Percentiles rank a stretch among this genome's conserved stretches.
Conservation (phyloP, 2,888 invertebrate species). For the Tridacna crocea region DNA sequence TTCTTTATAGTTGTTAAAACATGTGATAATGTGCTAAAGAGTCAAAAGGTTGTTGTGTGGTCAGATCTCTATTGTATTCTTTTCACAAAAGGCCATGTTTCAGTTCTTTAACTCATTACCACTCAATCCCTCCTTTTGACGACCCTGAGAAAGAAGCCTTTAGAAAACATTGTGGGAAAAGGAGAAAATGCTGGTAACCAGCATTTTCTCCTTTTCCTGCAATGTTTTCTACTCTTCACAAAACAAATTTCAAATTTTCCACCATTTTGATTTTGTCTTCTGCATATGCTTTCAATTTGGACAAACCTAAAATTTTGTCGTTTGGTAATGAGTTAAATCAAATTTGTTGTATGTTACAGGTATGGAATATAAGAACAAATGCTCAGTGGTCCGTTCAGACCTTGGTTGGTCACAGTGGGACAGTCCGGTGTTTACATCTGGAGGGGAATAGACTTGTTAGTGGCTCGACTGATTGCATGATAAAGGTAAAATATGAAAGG, state of each 20-base stretch:
- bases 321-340: too few relatives aligned
- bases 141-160: too few relatives aligned
- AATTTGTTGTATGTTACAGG: conserved; percentile 71
- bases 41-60: too few relatives aligned
- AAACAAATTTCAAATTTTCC: too few relatives aligned
- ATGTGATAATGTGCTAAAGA: too few relatives aligned
- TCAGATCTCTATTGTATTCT: too few relatives aligned
- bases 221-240: conserved; percentile 5
- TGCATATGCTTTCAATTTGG: background rate
- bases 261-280: background rate
- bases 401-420: conserved; percentile 85
- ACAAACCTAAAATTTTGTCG: too few relatives aligned
- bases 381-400: conserved; percentile 86
- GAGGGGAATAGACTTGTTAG: conserved; percentile 84
- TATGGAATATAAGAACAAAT: conserved; percentile 86
- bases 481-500: conserved; percentile 79
- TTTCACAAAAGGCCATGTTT: too few relatives aligned
- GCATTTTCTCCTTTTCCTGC: background rate
- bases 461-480: conserved; percentile 85
- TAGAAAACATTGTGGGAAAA: background rate
- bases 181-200: background rate
- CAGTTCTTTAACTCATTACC: too few relatives aligned
- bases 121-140: too few relatives aligned
- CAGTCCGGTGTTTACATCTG: conserved; percentile 85
- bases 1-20: too few relatives aligned